Conservation (phyloP, 2,888 invertebrate species). For the Pollenia labialis region DNA sequence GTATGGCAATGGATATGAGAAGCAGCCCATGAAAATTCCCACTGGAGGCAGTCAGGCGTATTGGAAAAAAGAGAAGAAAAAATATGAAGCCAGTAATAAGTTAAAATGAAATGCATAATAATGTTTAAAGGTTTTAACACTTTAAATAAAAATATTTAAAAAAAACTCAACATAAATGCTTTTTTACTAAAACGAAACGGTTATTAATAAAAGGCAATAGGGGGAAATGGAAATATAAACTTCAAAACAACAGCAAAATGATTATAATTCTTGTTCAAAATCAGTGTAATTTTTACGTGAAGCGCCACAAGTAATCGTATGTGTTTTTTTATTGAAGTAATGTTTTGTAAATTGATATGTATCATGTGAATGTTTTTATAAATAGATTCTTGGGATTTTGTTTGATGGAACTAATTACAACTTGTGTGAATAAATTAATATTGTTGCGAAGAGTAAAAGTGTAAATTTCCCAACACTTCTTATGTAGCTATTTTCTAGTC, state of each 20-base stretch:
- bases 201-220: not conserved
- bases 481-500: too few relatives aligned
- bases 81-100: slow-evolving; percentile 30
- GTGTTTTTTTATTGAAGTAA: not conserved
- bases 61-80: not conserved
- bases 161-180: slow-evolving; percentile 13
- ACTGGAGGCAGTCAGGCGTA: slow-evolving; percentile 50
- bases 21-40: slow-evolving; percentile 31
- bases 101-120: slow-evolving; percentile 51
- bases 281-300: slow-evolving; percentile 36
- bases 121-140: slow-evolving; percentile 69
- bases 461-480: too few relatives aligned
- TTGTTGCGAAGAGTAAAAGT: too few relatives aligned
- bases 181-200: not conserved
- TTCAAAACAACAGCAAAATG: slow-evolving; percentile 27
- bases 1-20: not conserved
- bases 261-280: slow-evolving; percentile 12
- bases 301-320: slow-evolving; percentile 56
- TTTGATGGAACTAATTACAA: too few relatives aligned
- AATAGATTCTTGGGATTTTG: not conserved
- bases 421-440: too few relatives aligned
- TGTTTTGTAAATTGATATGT: slow-evolving; percentile 42
- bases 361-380: slow-evolving; percentile 25
- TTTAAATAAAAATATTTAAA: slow-evolving; percentile 38
- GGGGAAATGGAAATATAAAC: slow-evolving; percentile 7